Evolutionary conservation across 2,888 invertebrate genomes (phyloP).

Genomic region (Apodemia duryi): DNA sequence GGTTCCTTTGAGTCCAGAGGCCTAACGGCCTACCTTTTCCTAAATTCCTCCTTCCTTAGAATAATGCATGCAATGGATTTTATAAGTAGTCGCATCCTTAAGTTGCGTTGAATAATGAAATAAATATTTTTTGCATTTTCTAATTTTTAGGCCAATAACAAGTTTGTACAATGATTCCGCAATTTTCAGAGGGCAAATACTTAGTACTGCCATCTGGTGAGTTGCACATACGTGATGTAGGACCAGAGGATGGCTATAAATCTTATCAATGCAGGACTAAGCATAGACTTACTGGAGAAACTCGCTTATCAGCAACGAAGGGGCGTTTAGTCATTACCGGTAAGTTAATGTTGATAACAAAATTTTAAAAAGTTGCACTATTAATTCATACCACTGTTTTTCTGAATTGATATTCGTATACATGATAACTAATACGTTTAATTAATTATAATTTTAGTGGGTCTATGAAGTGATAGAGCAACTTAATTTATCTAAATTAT

Average conservation of each 20-base stretch:
- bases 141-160: neutral
- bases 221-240: constrained; percentile 96
- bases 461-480: neutral
- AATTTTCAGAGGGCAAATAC: constrained; percentile 92
- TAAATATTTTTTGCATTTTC: constrained; percentile 7
- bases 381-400: constrained; percentile 31
- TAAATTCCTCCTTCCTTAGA: constrained; percentile 78
- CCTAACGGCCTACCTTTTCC: constrained; percentile 80
- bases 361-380: constrained; percentile 27
- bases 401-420: neutral
- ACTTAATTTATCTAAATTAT: neutral
- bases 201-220: constrained; percentile 96
- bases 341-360: constrained; percentile 71
- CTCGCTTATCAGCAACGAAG: constrained; percentile 94
- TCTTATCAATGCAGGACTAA: constrained; percentile 96
- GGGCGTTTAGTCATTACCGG: constrained; percentile 97
- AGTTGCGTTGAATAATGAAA: constrained; percentile 44
- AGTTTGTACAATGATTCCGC: constrained; percentile 23
- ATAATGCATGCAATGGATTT: constrained; percentile 63
- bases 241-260: constrained; percentile 96
- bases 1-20: constrained; percentile 73
- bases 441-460: neutral
- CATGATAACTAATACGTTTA: too few species aligned
- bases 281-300: constrained; percentile 95
- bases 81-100: constrained; percentile 70